Evolutionary conservation across 2,113 vertebrate genomes (phyloP), one percentile per base, ranked within the genome.

Genomic region (Columbina picui): DNA sequence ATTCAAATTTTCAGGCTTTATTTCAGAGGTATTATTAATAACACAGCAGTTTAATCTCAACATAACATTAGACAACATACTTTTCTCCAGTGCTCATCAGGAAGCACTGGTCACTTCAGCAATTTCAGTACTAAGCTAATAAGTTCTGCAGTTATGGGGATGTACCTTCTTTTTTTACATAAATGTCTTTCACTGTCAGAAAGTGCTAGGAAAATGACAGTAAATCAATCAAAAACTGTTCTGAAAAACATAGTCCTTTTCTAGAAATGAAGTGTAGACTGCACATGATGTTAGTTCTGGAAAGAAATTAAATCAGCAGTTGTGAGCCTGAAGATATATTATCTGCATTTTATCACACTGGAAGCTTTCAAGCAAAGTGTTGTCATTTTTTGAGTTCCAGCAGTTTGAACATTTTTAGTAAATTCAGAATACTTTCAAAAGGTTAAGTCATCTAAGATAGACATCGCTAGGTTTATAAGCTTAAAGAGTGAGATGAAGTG

Each of bases 181-280:
- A 74, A 84, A 76, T 86, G 36, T 49, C 11, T 91, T 93, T 74
- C 38, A 45, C 39, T 92, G 41, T 77, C 61, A 92, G 29, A 91
- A 94, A 92, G 16, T 63, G 18, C 38, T 60, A 70, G 49, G 68
- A 89, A 73, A 74, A 56, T 52, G 65, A 79, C 70, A 79, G 30
- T 18, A 94, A 93, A 91, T 84, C 50, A 86, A 82, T 96, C 55
- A 93, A 79, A 95, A 53, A 20, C 8, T 50, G 10, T 64, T 88
- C 69, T 86, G 50, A 77, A 95, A 91, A 94, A 27, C 26, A 76
- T 52, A 30, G 0, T 71, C 0, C 8, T 63, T 83, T 95, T 82
- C 30, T 67, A 43, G 38, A 94, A 88, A 78, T 91, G 32, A 95
- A 89, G 32, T 76, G 59, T 41, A 86, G 69, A 34, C 9, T 87